phyloP scores from a whole-genome alignment of 2,888 invertebrate genomes.

The Drosophila prolongata region DNA sequence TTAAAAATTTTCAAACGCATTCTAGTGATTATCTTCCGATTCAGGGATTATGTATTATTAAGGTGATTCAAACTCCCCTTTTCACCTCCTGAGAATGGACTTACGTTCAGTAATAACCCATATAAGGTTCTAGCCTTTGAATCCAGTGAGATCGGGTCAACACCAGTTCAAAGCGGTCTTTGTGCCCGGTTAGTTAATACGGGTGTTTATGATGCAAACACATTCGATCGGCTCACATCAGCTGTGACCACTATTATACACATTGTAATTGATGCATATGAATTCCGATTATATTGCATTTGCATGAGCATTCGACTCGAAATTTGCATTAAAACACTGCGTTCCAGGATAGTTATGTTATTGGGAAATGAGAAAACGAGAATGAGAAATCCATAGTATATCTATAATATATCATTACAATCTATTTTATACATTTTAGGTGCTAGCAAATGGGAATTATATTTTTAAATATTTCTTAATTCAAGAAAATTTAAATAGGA shows the following conservation, averaged over 20 bases:
- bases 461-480: too few relatives aligned
- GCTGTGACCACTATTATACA: slow-evolving; percentile 46
- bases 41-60: too few relatives aligned
- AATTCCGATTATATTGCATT: slow-evolving; percentile 17
- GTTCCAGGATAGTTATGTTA: neutral
- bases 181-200: slow-evolving; percentile 45
- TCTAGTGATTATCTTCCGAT: too few relatives aligned
- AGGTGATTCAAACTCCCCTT: too few relatives aligned
- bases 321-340: slow-evolving; percentile 26
- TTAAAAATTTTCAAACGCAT: too few relatives aligned
- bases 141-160: slow-evolving; percentile 56
- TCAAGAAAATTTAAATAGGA: too few relatives aligned
- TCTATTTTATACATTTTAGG: too few relatives aligned
- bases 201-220: slow-evolving; percentile 52
- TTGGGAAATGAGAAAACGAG: too few relatives aligned
- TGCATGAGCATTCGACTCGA: slow-evolving; percentile 12
- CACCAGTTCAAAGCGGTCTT: slow-evolving; percentile 57
- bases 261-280: slow-evolving; percentile 32
- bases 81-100: neutral
- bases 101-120: neutral
- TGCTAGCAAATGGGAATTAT: too few relatives aligned
- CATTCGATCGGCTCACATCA: slow-evolving; percentile 32
- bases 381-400: too few relatives aligned
- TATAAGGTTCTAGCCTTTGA: slow-evolving; percentile 8
- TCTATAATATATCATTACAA: too few relatives aligned